Evolutionary conservation across 2,888 invertebrate genomes (phyloP).

Genomic region (Spisula solida): DNA sequence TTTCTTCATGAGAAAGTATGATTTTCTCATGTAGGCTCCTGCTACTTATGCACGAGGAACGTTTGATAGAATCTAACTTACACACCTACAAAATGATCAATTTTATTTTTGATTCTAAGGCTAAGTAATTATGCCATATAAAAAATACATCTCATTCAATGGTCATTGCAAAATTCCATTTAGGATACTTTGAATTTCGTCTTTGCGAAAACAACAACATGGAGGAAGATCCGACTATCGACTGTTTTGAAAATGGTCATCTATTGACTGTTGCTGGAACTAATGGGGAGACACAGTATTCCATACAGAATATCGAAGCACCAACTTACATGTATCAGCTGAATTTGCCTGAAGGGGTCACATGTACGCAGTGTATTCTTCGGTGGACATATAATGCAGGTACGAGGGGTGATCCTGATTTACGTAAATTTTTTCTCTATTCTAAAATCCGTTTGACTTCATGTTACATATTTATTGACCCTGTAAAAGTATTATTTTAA

Average conservation of each 20-base stretch:
- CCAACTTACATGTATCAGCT: slow-evolving; percentile 56
- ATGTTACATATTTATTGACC: too few species aligned
- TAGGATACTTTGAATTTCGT: slow-evolving; percentile 83
- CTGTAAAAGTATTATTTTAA: too few species aligned
- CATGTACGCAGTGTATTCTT: slow-evolving; percentile 71
- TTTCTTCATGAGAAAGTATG: too few species aligned
- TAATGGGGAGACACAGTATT: slow-evolving; percentile 51
- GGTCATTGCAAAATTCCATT: neutral
- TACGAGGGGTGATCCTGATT: neutral
- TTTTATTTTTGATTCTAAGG: too few species aligned
- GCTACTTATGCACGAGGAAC: too few species aligned
- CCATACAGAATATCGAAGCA: slow-evolving; percentile 38
- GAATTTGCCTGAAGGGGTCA: slow-evolving; percentile 60
- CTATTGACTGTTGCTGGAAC: slow-evolving; percentile 68
- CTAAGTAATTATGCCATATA: neutral
- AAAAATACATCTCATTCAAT: neutral
- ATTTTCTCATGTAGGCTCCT: too few species aligned
- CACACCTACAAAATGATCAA: too few species aligned
- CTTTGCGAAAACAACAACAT: slow-evolving; percentile 79
- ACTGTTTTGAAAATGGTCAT: slow-evolving; percentile 75
- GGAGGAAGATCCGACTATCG: slow-evolving; percentile 70
- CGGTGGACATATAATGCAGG: slow-evolving; percentile 77
- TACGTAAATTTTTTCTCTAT: too few species aligned
- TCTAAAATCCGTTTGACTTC: too few species aligned
- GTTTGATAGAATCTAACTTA: too few species aligned